These are phyloP conservation scores for Drosophila colorata DNA, from an alignment of 2,888 invertebrate species.

Conservation along the genomic window DNA sequence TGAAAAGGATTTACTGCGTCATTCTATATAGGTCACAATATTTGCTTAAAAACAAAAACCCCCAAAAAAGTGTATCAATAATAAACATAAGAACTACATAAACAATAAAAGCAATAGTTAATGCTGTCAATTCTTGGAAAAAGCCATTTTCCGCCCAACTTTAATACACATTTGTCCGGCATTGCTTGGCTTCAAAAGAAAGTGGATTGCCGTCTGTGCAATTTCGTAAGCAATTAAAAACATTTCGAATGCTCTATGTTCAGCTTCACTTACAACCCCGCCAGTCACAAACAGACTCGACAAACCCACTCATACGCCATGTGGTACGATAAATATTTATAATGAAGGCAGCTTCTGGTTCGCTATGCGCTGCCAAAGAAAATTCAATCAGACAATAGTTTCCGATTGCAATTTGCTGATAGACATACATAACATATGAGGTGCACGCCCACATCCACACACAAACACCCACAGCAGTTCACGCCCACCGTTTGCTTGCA, in stretches of 20 bases:
- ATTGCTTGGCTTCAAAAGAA: constrained; percentile 1
- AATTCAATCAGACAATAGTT: constrained; percentile 50
- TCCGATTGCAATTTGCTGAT: constrained; percentile 45
- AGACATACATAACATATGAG: constrained; percentile 15
- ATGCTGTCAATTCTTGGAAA: background rate
- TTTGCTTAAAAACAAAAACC: too few species aligned
- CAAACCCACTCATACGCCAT: constrained; percentile 40
- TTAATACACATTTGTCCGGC: background rate
- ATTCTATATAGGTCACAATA: background rate
- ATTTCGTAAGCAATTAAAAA: background rate
- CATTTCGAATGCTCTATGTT: background rate
- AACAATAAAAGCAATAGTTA: background rate
- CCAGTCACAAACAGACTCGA: background rate
- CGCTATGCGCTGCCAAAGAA: constrained; percentile 23
- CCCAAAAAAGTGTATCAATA: background rate
- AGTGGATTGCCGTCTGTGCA: background rate
- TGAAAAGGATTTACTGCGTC: too few species aligned
- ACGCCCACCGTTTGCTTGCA: background rate
- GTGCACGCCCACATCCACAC: background rate
- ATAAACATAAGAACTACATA: background rate
- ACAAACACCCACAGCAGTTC: too few species aligned
- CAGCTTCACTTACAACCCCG: background rate
- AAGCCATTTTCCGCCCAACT: constrained; percentile 1
- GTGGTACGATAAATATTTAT: constrained; percentile 42
- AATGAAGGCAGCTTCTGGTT: constrained; percentile 13